phyloP scores from a whole-genome alignment of 2,888 invertebrate genomes.

The Carcina quercana region DNA sequence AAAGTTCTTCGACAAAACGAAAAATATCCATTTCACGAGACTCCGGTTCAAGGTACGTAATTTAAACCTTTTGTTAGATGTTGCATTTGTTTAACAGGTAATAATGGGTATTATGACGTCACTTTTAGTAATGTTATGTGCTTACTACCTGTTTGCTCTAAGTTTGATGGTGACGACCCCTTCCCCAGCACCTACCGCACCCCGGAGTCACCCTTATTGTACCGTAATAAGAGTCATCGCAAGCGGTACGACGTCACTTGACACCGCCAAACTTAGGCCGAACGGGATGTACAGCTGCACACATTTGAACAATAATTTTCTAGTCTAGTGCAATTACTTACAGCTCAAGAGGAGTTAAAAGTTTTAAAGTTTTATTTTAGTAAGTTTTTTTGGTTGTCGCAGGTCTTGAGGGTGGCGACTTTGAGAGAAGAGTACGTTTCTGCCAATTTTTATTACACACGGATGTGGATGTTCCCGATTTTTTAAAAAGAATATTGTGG shows the following conservation, averaged over 20 bases:
- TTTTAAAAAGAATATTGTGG: conserved; percentile 16
- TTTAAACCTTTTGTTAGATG: conserved; percentile 4
- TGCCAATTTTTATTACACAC: conserved; percentile 4
- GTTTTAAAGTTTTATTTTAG: too few species aligned
- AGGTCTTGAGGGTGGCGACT: conserved; percentile 3
- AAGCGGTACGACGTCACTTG: too few species aligned
- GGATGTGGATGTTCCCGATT: conserved; percentile 1
- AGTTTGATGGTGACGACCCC: too few species aligned
- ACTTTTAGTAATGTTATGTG: conserved; percentile 2
- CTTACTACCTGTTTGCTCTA: neutral
- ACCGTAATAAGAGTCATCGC: too few species aligned
- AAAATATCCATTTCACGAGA: conserved; percentile 3
- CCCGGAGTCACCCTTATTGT: too few species aligned
- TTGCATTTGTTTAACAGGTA: conserved; percentile 5
- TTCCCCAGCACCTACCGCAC: too few species aligned
- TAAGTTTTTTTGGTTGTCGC: too few species aligned
- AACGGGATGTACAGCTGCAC: conserved; percentile 1
- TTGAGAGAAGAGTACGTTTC: conserved; percentile 2
- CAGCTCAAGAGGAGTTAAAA: conserved; percentile 4
- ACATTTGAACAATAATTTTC: neutral
- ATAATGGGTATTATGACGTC: conserved; percentile 2
- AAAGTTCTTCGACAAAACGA: conserved; percentile 4
- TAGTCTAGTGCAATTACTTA: conserved; percentile 2
- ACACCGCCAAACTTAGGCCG: too few species aligned
- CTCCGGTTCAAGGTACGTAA: conserved; percentile 6